Conservation (phyloP, 2,113 vertebrate species). For the Otis tarda region DNA sequence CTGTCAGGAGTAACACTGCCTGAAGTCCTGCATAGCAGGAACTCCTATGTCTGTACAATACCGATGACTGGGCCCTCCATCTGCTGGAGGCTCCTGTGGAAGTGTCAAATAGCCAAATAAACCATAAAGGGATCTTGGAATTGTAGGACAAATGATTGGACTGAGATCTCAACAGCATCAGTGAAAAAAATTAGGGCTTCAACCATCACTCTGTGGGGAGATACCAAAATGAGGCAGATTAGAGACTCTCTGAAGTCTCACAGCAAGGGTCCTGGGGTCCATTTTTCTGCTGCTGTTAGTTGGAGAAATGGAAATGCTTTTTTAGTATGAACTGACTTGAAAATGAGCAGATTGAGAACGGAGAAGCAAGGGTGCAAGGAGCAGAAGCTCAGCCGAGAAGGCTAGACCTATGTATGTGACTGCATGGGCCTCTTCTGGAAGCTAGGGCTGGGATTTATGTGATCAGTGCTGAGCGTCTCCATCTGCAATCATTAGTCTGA, state of each 20-base stretch:
- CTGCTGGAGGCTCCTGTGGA: not conserved
- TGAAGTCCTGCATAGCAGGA: not conserved
- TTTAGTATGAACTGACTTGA: not conserved
- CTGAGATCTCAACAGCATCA: rapidly evolving
- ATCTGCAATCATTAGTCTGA: not conserved
- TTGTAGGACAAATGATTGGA: not conserved
- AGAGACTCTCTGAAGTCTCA: not conserved
- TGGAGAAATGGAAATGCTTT: not conserved
- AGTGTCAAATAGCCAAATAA: not conserved
- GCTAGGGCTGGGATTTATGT: not conserved
- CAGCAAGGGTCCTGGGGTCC: not conserved
- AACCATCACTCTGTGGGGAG: not conserved
- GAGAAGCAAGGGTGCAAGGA: not conserved
- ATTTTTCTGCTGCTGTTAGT: not conserved
- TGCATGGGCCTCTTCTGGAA: not conserved
- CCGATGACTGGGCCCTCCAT: not conserved
- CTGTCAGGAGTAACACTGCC: not conserved
- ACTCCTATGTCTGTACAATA: not conserved
- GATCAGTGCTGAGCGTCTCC: not conserved
- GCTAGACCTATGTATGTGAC: not conserved
- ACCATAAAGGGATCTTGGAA: not conserved
- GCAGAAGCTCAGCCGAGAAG: not conserved
- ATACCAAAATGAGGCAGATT: not conserved
- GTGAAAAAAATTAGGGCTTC: not conserved
- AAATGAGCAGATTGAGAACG: not conserved